Conservation (phyloP, 2,113 vertebrate species). For the Seriola dumerili region DNA sequence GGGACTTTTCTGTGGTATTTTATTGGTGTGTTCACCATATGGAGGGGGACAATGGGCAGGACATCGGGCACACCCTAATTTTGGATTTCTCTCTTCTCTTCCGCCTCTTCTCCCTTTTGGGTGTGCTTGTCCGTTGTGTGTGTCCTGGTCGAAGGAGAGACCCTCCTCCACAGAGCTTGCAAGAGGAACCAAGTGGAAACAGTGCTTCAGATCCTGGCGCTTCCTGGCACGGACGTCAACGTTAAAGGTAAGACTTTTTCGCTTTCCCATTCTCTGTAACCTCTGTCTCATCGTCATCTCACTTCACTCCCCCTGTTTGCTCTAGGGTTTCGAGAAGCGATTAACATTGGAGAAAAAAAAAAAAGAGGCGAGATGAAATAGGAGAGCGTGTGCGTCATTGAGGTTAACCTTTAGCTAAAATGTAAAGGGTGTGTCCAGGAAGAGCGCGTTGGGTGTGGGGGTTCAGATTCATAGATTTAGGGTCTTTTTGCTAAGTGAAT, state of each 20-base stretch:
- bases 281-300: slow-evolving; percentile 40
- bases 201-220: slow-evolving; percentile 89
- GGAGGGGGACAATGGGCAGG: slow-evolving; percentile 71
- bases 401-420: slow-evolving; percentile 81
- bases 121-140: slow-evolving; percentile 70
- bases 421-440: slow-evolving; percentile 81
- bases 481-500: slow-evolving; percentile 55
- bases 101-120: slow-evolving; percentile 66
- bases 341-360: slow-evolving; percentile 46
- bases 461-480: slow-evolving; percentile 65
- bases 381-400: slow-evolving; percentile 60
- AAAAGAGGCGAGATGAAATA: slow-evolving; percentile 41
- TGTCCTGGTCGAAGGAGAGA: slow-evolving; percentile 91
- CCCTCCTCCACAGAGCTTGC: slow-evolving; percentile 94
- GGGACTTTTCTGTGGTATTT: slow-evolving; percentile 66
- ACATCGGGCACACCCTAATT: slow-evolving; percentile 81
- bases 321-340: slow-evolving; percentile 50
- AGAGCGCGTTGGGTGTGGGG: slow-evolving; percentile 56
- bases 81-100: slow-evolving; percentile 76
- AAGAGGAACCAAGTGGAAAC: slow-evolving; percentile 94
- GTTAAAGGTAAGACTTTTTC: slow-evolving; percentile 90
- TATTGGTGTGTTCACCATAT: slow-evolving; percentile 65
- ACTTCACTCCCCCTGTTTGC: slow-evolving; percentile 57
- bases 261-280: slow-evolving; percentile 31
- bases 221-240: slow-evolving; percentile 92